Evolutionary conservation across 2,797 vertebrate species (phyloP).

Genomic region (Hephaestus fuliginosus): DNA sequence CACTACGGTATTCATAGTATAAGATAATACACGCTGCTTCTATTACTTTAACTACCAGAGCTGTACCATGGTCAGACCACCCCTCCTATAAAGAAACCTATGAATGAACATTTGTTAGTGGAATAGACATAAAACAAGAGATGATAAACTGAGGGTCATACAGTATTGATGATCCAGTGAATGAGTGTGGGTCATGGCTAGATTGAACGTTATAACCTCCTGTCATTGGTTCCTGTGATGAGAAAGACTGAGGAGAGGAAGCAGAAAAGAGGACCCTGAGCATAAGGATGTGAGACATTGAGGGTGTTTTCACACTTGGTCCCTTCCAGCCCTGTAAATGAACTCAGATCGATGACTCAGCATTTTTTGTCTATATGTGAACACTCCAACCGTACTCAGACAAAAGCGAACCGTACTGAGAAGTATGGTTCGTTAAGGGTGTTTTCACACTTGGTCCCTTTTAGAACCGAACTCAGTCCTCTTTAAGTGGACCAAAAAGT

Average conservation of each 20-base stretch:
- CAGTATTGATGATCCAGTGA: neutral
- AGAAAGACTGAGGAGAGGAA: neutral
- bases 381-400: too few relatives aligned
- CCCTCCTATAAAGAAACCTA: neutral
- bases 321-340: too few relatives aligned
- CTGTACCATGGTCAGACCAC: neutral
- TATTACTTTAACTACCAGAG: neutral
- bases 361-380: too few relatives aligned
- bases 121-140: neutral
- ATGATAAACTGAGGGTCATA: neutral
- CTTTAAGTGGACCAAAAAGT: too few relatives aligned
- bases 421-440: too few relatives aligned
- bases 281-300: neutral
- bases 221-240: neutral
- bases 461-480: too few relatives aligned
- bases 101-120: neutral
- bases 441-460: too few relatives aligned
- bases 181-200: neutral
- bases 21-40: neutral
- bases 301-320: too few relatives aligned
- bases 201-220: neutral
- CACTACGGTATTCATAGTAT: neutral
- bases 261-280: neutral
- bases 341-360: too few relatives aligned
- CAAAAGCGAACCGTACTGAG: too few relatives aligned